Base-by-base conservation (phyloP, 2,113 vertebrate genomes). In the Colaptes auratus region DNA sequence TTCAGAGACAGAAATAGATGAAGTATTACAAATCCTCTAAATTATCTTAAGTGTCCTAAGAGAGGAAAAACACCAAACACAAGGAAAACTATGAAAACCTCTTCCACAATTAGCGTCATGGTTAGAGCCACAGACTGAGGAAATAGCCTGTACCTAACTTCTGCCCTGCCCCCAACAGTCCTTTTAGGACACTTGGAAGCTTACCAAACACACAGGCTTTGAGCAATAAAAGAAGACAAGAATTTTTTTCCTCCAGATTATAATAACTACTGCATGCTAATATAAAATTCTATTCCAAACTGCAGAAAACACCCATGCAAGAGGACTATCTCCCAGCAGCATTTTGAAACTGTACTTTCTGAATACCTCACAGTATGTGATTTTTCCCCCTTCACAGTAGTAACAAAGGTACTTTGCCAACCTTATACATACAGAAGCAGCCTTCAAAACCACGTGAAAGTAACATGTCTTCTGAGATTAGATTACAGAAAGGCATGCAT, bases 401-500 rank as follows among this genome's bases (percentile, higher is more conserved):
- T 48, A 86, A 75, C 69, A 82, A 25, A 69, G 11, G 9, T 67
- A 36, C 24, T 67, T 77, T 73, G 64, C 77, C 78, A 93, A 50
- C 55, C 20, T n/a, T 58, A 39, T 19, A 78, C 69, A 65, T 30
- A 92, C 3, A 95, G 77, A 75, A 88, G 11, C 70, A 73, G 89
- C 60, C 65, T 93, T 89, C 72, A 91, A 91, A 91, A 46, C 91
- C 81, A 74, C 74, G 86, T 93, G 94, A 91, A 95, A 78, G 92
- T 28, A 90, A 71, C 72, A 86, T 76, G 61, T 73, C 88, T 95
- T 85, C 61, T 74, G 80, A 93, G 94, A 96, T 97, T 95, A 91
- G 86, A 96, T 97, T 97, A 97, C 97, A 78, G 66, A 78, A 93
- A 96, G 89, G 94, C 86, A 96, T 63, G 92, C 17, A 13, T 97